Percentiles rank a stretch among this genome's conserved stretches.
phyloP scores from a whole-genome alignment of 2,888 invertebrate genomes.

The Plagiodera versicolora region DNA sequence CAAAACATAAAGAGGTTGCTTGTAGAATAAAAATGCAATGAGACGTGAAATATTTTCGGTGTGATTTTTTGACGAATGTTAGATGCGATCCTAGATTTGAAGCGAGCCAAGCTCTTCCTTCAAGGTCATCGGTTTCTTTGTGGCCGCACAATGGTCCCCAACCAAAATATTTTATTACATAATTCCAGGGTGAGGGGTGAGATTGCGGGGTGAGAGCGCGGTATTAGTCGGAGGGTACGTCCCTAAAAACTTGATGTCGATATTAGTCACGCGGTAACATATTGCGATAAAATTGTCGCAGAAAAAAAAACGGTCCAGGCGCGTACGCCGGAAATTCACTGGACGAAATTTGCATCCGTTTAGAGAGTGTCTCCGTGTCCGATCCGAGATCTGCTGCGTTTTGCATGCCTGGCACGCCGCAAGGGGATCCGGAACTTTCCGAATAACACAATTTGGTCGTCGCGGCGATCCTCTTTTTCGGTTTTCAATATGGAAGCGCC shows the following conservation, averaged over 20 bases:
- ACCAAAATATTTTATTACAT: constrained; percentile 31
- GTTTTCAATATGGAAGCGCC: constrained; percentile 15
- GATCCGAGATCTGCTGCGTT: constrained; percentile 9
- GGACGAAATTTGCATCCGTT: constrained; percentile 18
- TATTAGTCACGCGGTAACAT: constrained; percentile 39
- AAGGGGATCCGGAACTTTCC: constrained; percentile 17
- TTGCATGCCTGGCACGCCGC: constrained; percentile 21
- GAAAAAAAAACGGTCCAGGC: neutral
- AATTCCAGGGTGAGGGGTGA: constrained; percentile 26
- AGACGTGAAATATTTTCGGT: too few relatives aligned
- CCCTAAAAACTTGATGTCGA: constrained; percentile 42
- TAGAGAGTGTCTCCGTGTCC: constrained; percentile 13
- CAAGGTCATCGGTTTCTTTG: constrained; percentile 25
- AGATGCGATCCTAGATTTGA: too few relatives aligned
- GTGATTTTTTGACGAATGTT: too few relatives aligned
- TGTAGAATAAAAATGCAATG: too few relatives aligned
- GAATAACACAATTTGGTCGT: constrained; percentile 22
- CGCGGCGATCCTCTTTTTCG: constrained; percentile 12
- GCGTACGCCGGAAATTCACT: constrained; percentile 18
- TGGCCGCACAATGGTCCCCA: constrained; percentile 17
- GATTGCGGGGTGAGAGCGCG: constrained; percentile 19
- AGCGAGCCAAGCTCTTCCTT: constrained; percentile 19
- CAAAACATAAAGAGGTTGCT: too few relatives aligned
- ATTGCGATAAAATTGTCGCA: constrained; percentile 33
- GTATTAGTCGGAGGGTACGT: constrained; percentile 35